phyloP scores from a whole-genome alignment of 2,113 vertebrate genomes.

The Alouatta palliata region DNA sequence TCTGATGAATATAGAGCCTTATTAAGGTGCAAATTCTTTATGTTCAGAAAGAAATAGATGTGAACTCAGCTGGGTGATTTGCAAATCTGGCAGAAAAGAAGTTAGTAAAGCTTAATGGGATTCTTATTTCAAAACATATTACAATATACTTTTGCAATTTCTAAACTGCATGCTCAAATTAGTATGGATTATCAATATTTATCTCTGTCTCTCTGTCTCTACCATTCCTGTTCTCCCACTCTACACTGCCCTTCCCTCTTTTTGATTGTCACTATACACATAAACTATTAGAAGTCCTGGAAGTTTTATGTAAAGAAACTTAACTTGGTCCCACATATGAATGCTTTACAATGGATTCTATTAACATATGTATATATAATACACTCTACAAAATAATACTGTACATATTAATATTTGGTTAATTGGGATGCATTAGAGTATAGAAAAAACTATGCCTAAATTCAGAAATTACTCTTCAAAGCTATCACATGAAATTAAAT shows the following conservation, averaged over 20 bases:
- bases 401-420: neutral
- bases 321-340: neutral
- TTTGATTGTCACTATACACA: neutral
- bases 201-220: neutral
- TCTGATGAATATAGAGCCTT: neutral
- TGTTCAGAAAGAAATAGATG: slow-evolving; percentile 21
- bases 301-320: neutral
- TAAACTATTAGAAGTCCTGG: neutral
- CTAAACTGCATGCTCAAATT: neutral
- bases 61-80: slow-evolving; percentile 40
- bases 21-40: slow-evolving; percentile 38
- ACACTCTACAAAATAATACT: neutral
- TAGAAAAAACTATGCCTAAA: neutral
- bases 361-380: neutral
- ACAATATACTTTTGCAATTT: neutral
- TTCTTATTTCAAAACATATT: slow-evolving; percentile 23
- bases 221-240: too few species aligned
- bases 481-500: neutral
- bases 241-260: neutral
- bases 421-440: neutral
- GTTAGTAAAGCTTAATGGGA: slow-evolving; percentile 28
- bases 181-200: neutral
- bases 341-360: neutral
- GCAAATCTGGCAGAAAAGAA: slow-evolving; percentile 40
- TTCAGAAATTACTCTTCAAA: neutral